Base-by-base conservation (phyloP, 2,797 vertebrate species). In the Rachycentron canadum region DNA sequence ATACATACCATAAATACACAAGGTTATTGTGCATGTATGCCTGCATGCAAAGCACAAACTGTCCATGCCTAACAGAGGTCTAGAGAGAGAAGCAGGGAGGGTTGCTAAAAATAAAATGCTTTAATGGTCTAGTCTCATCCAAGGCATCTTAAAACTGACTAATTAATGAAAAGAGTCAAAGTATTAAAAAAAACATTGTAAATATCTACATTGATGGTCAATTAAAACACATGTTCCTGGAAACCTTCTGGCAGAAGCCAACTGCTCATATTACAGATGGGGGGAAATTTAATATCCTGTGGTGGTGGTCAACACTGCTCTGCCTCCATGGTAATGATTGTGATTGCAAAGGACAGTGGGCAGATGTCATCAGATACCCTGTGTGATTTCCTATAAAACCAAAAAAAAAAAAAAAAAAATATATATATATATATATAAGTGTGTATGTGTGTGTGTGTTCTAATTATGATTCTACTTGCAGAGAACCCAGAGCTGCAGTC, bases 391-490 rank as follows among this genome's bases (percentile, higher is more conserved):
- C 14, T 49, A 68, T 34, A 53, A 75, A 56, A 7, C 47, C 32
- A 25, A 69, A 32, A 26, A 60, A 79, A 16, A 26, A 43, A 67
- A 57, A 78, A 43, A 26, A n/a, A n/a, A 77, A 30, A 75, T 67
- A 82, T 28, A 62, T 49, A 59, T 58, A 56, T 41, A 16, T 41
- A 12, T 41, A 41, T 41, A 2, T 43, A 6, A 17, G 16, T 50
- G 11, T 49, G 10, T n/a, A 11, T 47, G 1, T 47, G 69, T 73
- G 64, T 64, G 58, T 78, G 50, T 64, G 50, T 71, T 59, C 75
- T 89, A 88, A 91, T 91, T 89, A 91, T 61, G 28, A 83, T 60
- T 86, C 61, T 78, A 38, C 75, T 50, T 55, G 53, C 75, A 84
- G 75, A 86, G 40, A 64, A 74, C 32, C 16, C 32, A 66, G 80